A percentile compares a stretch with the other conserved stretches of the same genome.
These are phyloP conservation scores for Girardia tigrina DNA, from an alignment of 2,888 invertebrate species.

Conservation along the genomic window DNA sequence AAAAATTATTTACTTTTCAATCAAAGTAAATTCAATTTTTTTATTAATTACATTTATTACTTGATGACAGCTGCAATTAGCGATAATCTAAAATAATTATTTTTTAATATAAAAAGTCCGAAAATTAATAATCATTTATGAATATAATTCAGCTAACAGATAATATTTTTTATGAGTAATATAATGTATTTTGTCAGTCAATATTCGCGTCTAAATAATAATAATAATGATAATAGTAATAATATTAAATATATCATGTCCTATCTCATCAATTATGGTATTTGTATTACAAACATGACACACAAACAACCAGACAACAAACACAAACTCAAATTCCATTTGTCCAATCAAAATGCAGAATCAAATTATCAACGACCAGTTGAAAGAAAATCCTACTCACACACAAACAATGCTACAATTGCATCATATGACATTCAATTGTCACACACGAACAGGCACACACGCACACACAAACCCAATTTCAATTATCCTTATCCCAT, in stretches of 20 bases:
- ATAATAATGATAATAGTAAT: no score
- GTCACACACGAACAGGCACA: not conserved
- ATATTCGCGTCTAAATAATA: not conserved
- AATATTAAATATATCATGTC: not conserved
- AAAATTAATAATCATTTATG: no score
- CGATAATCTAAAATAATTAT: no score
- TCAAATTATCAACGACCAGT: not conserved
- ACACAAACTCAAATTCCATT: not conserved
- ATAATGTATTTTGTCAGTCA: not conserved
- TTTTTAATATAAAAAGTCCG: no score
- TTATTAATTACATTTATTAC: no score
- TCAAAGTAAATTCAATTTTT: no score
- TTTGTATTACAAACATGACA: not conserved
- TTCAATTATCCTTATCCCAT: not conserved
- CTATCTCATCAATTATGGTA: not conserved
- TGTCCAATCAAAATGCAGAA: not conserved
- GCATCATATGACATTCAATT: no score
- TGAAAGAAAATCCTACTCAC: constrained; percentile 4
- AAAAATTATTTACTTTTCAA: no score
- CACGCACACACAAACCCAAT: not conserved
- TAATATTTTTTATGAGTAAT: not conserved
- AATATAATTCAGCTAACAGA: no score
- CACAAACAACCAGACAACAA: not conserved
- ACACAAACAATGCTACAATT: no score
- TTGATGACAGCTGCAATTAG: no score